Evolutionary conservation across 2,888 invertebrate species (phyloP).

Genomic region (Dicranocentrus wangi): DNA sequence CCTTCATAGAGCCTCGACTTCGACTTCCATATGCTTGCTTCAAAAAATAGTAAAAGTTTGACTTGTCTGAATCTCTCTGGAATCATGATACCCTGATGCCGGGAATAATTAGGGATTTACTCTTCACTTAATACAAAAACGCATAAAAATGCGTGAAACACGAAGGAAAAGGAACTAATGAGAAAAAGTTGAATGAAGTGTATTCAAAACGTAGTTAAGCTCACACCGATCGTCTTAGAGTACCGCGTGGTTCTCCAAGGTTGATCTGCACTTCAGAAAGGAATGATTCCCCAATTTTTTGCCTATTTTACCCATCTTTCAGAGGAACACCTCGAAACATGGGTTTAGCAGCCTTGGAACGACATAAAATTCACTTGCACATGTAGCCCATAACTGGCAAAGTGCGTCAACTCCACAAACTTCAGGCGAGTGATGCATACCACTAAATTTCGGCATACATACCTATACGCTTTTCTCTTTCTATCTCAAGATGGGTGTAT

Average conservation of each 20-base stretch:
- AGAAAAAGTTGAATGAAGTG: constrained; percentile 42
- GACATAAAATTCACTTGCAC: too few species aligned
- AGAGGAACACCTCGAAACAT: constrained; percentile 20
- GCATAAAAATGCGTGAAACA: constrained; percentile 35
- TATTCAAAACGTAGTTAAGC: constrained; percentile 16
- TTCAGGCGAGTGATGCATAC: constrained; percentile 21
- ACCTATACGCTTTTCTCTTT: too few species aligned
- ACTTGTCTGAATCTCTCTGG: background rate
- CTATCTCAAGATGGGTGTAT: background rate
- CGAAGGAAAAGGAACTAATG: constrained; percentile 11
- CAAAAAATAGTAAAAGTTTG: background rate
- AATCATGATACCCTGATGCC: constrained; percentile 7
- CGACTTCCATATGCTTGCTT: too few species aligned
- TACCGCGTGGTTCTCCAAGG: constrained; percentile 29
- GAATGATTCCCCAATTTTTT: constrained; percentile 11
- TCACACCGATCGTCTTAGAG: constrained; percentile 2
- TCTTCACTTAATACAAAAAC: constrained; percentile 33
- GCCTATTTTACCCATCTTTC: constrained; percentile 33
- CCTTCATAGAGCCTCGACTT: background rate
- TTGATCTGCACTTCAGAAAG: constrained; percentile 40
- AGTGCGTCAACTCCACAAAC: constrained; percentile 21
- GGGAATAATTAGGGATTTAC: constrained; percentile 45
- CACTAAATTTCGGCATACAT: constrained; percentile 42
- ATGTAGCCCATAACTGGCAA: background rate
- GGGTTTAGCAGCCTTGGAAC: too few species aligned